Evolutionary conservation across 2,113 vertebrate species (phyloP), one percentile per base, ranked within the genome.

Genomic region (Tetraodon nigroviridis): DNA sequence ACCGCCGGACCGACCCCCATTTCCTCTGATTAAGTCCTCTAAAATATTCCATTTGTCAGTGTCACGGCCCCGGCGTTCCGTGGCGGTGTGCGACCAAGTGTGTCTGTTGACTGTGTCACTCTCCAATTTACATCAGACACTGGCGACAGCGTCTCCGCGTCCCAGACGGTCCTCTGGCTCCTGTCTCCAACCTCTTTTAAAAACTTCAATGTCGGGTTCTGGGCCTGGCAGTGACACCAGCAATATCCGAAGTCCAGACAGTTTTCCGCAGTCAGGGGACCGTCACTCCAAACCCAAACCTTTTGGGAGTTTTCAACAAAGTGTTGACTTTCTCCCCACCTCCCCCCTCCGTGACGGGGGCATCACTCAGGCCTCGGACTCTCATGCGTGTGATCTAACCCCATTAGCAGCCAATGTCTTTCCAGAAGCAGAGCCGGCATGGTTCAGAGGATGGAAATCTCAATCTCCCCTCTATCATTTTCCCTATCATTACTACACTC

Each of bases 381-480:
- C 78, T 81, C 73, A 76, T 69, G 73, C 74, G 56, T 85, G 76
- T 82, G 80, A 80, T 85, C 74, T 81, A 82, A 86, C 85, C 79
- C 87, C 89, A 88, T 89, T 89, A 88, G 65, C 84, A 87, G 63
- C 84, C 83, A 85, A 88, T 87, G 88, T 86, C 88, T 89, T 89
- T 86, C 67, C 81, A 77, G 78, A 61, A 82, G 70, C 78, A 83
- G 92, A 93, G 93, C 92, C 89, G 91, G 90, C 88, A 91, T 90
- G 93, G 93, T 95, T 94, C 92, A 95, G 92, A 90, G 90, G 93
- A 94, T 94, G 92, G 93, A 91, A 95, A 95, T 95, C 96, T 94
- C 94, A 97, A 97, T 99, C 95, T 98, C 90, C 91, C 90, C 92
- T 94, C 93, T 94, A 94, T 97, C 93, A 96, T 97, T 98, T 98